These are phyloP conservation scores for Sphaerophoria taeniata DNA, from an alignment of 2,888 invertebrate species.

Conservation along the genomic window DNA sequence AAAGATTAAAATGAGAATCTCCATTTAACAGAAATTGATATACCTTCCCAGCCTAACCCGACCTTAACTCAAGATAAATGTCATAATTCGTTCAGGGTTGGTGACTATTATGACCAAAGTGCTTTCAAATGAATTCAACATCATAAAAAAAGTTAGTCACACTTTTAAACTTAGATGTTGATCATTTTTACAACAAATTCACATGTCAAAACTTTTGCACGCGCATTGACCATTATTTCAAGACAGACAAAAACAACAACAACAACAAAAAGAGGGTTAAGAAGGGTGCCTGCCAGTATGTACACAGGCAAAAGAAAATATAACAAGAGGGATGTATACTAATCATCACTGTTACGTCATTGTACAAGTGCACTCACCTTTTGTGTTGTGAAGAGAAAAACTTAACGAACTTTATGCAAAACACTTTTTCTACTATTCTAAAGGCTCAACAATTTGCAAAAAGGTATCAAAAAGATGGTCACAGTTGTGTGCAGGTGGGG, in stretches of 20 bases:
- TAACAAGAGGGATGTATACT: slow-evolving; percentile 1
- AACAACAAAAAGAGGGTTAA: too few species aligned
- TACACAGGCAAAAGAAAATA: neutral
- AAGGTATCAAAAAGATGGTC: slow-evolving; percentile 59
- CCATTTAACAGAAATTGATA: slow-evolving; percentile 23
- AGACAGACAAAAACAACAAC: too few species aligned
- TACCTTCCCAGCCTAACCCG: neutral
- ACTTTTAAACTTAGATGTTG: slow-evolving; percentile 48
- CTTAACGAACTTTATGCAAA: slow-evolving; percentile 22
- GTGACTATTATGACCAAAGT: slow-evolving; percentile 35
- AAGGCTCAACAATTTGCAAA: slow-evolving; percentile 33
- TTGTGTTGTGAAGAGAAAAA: slow-evolving; percentile 35
- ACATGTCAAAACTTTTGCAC: too few species aligned
- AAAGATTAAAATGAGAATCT: slow-evolving; percentile 2
- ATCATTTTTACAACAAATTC: neutral
- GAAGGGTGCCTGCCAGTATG: neutral
- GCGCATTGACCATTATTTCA: too few species aligned
- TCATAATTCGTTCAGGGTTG: slow-evolving; percentile 40
- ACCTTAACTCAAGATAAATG: slow-evolving; percentile 35
- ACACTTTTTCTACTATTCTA: slow-evolving; percentile 19
- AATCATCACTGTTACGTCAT: slow-evolving; percentile 66
- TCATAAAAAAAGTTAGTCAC: slow-evolving; percentile 58
- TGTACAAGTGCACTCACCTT: slow-evolving; percentile 71
- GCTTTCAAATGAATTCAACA: slow-evolving; percentile 10
- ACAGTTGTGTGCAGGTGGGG: slow-evolving; percentile 52